Evolutionary conservation across 2,113 vertebrate genomes (phyloP).

Genomic region (Pseudopipra pipra): DNA sequence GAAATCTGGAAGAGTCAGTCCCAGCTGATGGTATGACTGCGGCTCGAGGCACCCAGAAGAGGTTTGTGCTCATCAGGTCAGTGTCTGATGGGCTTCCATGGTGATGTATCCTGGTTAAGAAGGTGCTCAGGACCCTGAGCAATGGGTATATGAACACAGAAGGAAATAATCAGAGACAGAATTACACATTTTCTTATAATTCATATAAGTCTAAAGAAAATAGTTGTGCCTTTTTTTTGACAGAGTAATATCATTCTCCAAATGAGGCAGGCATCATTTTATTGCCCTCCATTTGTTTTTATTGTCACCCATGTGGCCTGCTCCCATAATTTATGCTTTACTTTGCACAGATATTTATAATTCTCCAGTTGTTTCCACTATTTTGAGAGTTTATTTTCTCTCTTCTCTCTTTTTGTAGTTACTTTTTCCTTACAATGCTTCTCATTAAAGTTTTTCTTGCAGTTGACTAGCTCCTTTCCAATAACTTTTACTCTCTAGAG

Average conservation of each 20-base stretch:
- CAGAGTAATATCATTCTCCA: not conserved
- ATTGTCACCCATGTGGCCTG: not conserved
- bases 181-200: not conserved
- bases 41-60: rapidly evolving
- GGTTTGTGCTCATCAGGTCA: not conserved
- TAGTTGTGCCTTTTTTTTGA: not conserved
- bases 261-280: not conserved
- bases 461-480: not conserved
- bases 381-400: not conserved
- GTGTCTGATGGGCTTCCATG: not conserved
- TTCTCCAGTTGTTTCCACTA: not conserved
- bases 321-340: not conserved
- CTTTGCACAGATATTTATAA: not conserved
- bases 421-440: not conserved
- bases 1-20: not conserved
- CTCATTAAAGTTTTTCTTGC: not conserved
- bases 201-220: not conserved
- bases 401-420: not conserved
- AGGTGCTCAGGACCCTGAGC: not conserved
- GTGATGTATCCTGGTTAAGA: not conserved
- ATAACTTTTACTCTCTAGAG: not conserved
- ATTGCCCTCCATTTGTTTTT: not conserved
- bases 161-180: not conserved
- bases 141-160: not conserved
- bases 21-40: not conserved